These are phyloP conservation scores for Cardiocondyla obscurior DNA, from an alignment of 1,140 invertebrate species.

Conservation along the genomic window DNA sequence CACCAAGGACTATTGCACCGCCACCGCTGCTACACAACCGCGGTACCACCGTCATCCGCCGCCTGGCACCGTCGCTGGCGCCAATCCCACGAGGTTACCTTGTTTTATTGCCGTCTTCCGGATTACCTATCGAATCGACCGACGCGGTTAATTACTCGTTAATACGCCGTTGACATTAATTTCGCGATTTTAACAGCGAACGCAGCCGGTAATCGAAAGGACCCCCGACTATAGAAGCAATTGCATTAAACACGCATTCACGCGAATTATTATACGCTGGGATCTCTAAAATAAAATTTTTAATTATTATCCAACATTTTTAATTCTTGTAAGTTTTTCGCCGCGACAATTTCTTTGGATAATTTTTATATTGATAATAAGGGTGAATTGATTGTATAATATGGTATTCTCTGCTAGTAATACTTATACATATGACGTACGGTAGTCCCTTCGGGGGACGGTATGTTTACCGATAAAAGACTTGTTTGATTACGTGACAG, in stretches of 20 bases:
- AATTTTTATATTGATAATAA: neutral
- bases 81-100: conserved; percentile 69
- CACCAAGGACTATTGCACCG: conserved; percentile 41
- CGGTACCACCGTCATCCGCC: conserved; percentile 25
- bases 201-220: neutral
- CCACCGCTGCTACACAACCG: conserved; percentile 47
- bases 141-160: conserved; percentile 73
- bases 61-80: conserved; percentile 27
- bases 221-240: neutral
- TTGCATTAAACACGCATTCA: neutral
- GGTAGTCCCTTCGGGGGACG: too few relatives aligned
- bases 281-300: neutral
- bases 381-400: neutral
- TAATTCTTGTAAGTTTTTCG: neutral
- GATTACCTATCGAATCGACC: conserved; percentile 73
- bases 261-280: too few relatives aligned
- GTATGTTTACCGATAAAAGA: neutral
- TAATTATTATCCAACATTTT: too few relatives aligned
- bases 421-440: too few relatives aligned
- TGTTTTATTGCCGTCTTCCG: conserved; percentile 78
- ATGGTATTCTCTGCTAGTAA: too few relatives aligned
- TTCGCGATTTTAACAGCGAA: conserved; percentile 28
- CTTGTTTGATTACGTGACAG: neutral
- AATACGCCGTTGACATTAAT: conserved; percentile 53
- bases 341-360: neutral